Evolutionary conservation across 2,797 vertebrate species (phyloP).

Genomic region (Streptopelia turtur): DNA sequence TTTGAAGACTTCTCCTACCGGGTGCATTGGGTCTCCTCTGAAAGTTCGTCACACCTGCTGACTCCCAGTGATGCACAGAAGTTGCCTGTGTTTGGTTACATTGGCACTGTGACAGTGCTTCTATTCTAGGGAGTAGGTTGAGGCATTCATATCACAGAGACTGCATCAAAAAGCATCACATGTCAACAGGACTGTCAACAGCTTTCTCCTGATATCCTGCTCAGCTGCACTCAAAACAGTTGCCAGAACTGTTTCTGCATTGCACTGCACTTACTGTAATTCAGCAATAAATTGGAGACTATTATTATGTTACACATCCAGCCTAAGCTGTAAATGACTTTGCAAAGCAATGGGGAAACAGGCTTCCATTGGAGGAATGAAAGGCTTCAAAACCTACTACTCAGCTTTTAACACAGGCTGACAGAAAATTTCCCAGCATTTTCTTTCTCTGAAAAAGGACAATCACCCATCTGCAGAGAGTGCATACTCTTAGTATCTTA

Average conservation of each 20-base stretch:
- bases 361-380: not conserved
- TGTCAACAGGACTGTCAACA: not conserved
- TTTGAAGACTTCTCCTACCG: not conserved
- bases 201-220: not conserved
- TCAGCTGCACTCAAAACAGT: not conserved
- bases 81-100: not conserved
- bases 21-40: not conserved
- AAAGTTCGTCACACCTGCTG: not conserved
- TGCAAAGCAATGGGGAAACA: not conserved
- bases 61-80: not conserved
- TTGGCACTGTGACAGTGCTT: not conserved
- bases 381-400: not conserved
- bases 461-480: not conserved
- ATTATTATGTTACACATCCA: not conserved
- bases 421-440: not conserved
- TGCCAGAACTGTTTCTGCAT: not conserved
- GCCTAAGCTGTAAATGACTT: not conserved
- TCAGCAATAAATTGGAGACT: not conserved
- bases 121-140: not conserved
- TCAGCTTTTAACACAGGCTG: not conserved
- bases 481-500: rapidly evolving
- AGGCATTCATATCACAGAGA: not conserved
- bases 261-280: not conserved
- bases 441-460: not conserved
- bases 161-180: not conserved